Evolutionary conservation across 2,797 vertebrate genomes (phyloP), one percentile per base, ranked within the genome.

Genomic region (Cyprinella venusta): DNA sequence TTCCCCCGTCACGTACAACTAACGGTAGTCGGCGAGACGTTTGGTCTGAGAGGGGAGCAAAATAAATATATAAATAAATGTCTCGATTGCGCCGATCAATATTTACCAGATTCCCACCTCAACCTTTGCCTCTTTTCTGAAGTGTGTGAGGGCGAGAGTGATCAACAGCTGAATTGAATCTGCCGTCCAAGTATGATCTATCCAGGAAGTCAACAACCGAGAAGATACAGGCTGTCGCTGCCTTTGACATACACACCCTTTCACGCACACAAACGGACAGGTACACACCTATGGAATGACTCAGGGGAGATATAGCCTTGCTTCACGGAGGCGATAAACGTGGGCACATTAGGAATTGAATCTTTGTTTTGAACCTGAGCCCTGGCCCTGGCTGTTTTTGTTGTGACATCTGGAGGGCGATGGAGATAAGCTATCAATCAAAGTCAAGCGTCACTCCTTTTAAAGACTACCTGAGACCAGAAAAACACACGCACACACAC

Each of bases 81-180:
- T 86, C 92, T 87, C 40, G 52, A 26, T 76, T 36, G 80, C 24
- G 75, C 88, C 87, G 89, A 93, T 94, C 93, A 91, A 94, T 94
- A 92, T 89, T 89, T 89, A 92, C 92, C 88, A 90, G 90, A 89
- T 90, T 79, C 80, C 75, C 59, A 87, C 89, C 90, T 91, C 87
- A 93, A 59, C 90, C 90, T 91, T 83, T 87, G 90, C 88, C 90
- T 89, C 87, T 64, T 1, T 42, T 68, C 63, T 87, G 83, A 91
- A 90, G 88, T 88, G 87, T 89, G 85, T 88, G 77, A 81, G 81
- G 81, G 84, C 82, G 70, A 70, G 86, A 90, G 87, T 89, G 84
- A 89, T 91, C 89, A 90, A 91, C 88, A 86, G 84, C 79, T 86
- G 83, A 83, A 80, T 67, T 74, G 85, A 88, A 89, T 88, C 82